Evolutionary conservation across 1,140 invertebrate species (phyloP).

Genomic region (Drosophila asahinai): DNA sequence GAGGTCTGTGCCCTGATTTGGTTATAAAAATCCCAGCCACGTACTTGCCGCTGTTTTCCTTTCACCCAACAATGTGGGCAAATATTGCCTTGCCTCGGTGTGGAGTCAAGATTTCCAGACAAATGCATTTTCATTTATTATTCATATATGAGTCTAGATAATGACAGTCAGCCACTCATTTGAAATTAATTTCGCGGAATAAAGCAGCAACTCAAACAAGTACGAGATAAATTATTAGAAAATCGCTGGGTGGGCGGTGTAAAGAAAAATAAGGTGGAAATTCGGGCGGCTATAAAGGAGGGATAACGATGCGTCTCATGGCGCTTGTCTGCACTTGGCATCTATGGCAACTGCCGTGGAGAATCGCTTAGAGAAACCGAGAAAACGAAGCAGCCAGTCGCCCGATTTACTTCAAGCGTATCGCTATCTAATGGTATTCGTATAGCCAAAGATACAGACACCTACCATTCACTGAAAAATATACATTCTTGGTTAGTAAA

Average conservation of each 20-base stretch:
- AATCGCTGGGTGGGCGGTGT: not conserved
- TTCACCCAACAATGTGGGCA: conserved; percentile 17
- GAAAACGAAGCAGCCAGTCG: conserved; percentile 3
- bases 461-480: conserved; percentile 11
- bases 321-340: conserved; percentile 51
- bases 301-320: conserved; percentile 15
- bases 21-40: conserved; percentile 80
- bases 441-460: conserved; percentile 30
- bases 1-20: conserved; percentile 69
- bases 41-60: conserved; percentile 42
- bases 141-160: conserved; percentile 60
- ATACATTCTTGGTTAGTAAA: not conserved
- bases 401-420: conserved; percentile 67
- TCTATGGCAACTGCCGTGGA: conserved; percentile 31
- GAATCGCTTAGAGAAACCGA: conserved; percentile 18
- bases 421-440: conserved; percentile 54
- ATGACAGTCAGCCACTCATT: conserved; percentile 71
- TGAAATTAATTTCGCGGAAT: conserved; percentile 81
- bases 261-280: conserved; percentile 4
- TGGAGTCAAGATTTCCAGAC: conserved; percentile 46
- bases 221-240: conserved; percentile 18
- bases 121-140: conserved; percentile 69
- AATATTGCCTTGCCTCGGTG: conserved; percentile 13
- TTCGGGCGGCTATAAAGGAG: not conserved
- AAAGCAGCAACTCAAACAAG: conserved; percentile 41